These are phyloP conservation scores for Hyposoter didymator DNA, from an alignment of 2,888 invertebrate species.

Conservation along the genomic window DNA sequence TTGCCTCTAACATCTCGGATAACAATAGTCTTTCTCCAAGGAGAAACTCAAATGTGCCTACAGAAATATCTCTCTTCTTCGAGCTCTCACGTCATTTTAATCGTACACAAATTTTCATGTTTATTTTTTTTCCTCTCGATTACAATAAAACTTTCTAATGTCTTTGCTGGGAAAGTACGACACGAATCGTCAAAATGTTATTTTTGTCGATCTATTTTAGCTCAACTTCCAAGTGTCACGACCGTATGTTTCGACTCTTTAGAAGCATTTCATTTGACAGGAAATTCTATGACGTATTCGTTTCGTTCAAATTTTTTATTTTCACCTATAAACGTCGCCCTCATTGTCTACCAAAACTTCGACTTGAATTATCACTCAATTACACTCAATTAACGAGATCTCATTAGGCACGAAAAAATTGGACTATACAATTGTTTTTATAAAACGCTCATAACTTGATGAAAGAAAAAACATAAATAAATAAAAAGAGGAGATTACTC, in stretches of 20 bases:
- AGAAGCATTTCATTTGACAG: not conserved
- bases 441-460: not conserved
- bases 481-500: not conserved
- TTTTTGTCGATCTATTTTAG: not conserved
- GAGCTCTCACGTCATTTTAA: not conserved
- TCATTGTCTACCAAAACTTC: not conserved
- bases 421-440: not conserved
- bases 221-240: not conserved
- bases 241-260: not conserved
- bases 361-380: too few relatives aligned
- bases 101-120: not conserved
- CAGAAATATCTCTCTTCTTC: not conserved
- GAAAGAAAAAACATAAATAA: not conserved
- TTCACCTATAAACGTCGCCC: not conserved
- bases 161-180: not conserved
- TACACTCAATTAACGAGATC: not conserved
- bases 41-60: constrained; percentile 78
- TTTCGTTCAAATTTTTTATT: not conserved
- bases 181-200: not conserved
- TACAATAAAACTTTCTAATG: not conserved
- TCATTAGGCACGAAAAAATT: not conserved
- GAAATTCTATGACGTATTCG: too few relatives aligned
- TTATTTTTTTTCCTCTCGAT: not conserved
- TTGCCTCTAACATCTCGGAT: constrained; percentile 62
- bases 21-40: constrained; percentile 78